phyloP scores from a whole-genome alignment of 2,113 vertebrate genomes.

The Oxyura jamaicensis region DNA sequence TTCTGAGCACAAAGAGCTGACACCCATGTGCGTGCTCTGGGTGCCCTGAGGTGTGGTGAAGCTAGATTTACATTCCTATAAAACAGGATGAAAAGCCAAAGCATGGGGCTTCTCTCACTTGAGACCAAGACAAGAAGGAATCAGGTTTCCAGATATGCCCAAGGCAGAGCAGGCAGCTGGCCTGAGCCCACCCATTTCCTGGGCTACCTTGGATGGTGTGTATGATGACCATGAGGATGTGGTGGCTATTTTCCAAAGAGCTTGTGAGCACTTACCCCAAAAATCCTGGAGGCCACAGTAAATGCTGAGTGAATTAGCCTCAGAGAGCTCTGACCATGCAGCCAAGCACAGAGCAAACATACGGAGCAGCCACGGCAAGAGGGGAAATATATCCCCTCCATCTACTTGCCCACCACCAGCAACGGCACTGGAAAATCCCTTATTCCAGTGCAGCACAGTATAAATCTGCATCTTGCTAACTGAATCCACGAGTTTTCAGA shows the following conservation, averaged over 20 bases:
- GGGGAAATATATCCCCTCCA: not conserved
- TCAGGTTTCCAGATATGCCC: not conserved
- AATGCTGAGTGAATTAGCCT: not conserved
- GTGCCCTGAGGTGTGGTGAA: not conserved
- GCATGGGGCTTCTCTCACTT: not conserved
- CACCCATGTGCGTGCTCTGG: not conserved
- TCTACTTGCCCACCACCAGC: not conserved
- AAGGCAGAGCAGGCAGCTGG: not conserved
- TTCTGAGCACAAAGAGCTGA: not conserved
- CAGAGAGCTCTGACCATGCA: not conserved
- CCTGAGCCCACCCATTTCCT: not conserved
- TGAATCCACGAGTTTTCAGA: not conserved
- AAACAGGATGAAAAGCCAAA: not conserved
- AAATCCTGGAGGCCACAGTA: not conserved
- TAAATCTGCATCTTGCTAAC: not conserved
- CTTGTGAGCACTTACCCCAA: not conserved
- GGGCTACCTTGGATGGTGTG: not conserved
- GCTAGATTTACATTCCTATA: not conserved
- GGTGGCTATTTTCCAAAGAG: rapidly evolving
- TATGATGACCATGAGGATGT: rapidly evolving
- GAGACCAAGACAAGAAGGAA: not conserved
- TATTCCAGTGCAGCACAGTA: not conserved
- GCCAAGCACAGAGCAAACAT: not conserved
- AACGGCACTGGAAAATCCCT: not conserved
- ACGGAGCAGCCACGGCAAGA: not conserved